Percentiles rank a stretch among this genome's conserved stretches.
Conservation (phyloP, 2,888 invertebrate species). For the Apotomis betuletana region DNA sequence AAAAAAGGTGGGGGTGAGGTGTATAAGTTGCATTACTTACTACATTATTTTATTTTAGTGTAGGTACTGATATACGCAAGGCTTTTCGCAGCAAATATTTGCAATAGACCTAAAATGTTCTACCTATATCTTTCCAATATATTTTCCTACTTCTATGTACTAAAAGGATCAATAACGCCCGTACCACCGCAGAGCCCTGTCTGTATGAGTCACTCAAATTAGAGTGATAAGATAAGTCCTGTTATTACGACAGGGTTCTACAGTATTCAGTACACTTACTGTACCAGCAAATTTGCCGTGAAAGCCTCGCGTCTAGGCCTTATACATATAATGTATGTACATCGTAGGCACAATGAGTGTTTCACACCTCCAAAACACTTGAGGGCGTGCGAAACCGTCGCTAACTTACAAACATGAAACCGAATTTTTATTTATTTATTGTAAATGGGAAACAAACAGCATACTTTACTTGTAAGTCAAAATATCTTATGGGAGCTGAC, state of each 20-base stretch:
- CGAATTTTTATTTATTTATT: too few relatives aligned
- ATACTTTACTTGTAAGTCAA: background rate
- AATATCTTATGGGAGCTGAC: background rate
- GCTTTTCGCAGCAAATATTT: constrained; percentile 2
- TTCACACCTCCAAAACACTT: constrained; percentile 25
- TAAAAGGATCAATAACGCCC: too few relatives aligned
- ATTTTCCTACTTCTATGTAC: background rate
- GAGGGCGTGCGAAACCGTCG: constrained; percentile 24
- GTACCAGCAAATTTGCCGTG: background rate
- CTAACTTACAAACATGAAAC: constrained; percentile 3
- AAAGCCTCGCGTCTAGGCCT: constrained; percentile 18
- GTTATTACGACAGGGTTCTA: too few relatives aligned
- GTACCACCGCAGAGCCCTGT: too few relatives aligned
- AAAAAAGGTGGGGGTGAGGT: constrained; percentile 1
- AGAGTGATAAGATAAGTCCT: too few relatives aligned
- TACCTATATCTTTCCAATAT: background rate
- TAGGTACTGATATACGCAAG: constrained; percentile 17
- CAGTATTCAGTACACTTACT: too few relatives aligned
- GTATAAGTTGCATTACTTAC: background rate
- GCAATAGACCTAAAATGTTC: background rate
- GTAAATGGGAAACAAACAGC: too few relatives aligned
- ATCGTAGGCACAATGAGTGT: constrained; percentile 48
- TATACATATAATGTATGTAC: constrained; percentile 37
- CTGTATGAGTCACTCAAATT: too few relatives aligned
- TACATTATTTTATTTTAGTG: constrained; percentile 5